Base-by-base conservation (phyloP, 2,113 vertebrate genomes). In the Vulpes ferrilata region DNA sequence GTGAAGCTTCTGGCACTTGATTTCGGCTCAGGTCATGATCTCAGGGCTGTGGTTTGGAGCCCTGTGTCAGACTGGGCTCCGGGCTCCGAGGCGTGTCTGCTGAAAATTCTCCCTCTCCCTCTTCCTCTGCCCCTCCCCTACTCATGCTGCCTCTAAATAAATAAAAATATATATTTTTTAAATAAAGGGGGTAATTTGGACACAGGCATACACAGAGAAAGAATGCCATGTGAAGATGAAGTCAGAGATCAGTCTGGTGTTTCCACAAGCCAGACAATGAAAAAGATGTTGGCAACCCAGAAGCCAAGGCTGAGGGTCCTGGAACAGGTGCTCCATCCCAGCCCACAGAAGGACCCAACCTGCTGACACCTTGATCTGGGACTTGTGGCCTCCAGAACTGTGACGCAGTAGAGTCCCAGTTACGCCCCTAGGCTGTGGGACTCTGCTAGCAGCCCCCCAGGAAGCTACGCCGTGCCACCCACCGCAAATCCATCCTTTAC, bases 201-300 rank as follows among this genome's bases (percentile, higher is more conserved):
- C 78, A 30, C 22, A 22, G 30, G 48, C 7, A 22, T 0, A 5
- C 25, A 25, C 23, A 32, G 12, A 30, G 10, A 30, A 7, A n/a
- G 43, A 73, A 73, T 0, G 0, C 43, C 55, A 9, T 3, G 0
- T 10, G 17, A 57, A 81, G 81, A 17, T 3, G 3, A 20, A 57
- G 62, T 62, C 43, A 22, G 57, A 64, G 48, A 17, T 11, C 2
- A 1, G 35, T 62, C 2, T 11, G 64, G 11, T 7, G 23, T 25
- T 48, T 38, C 65, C 13, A 53, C 32, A 16, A 82, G 76, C 76
- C 32, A 30, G 2, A 48, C 7, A 0, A 16, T 48, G 64, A 76
- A 17, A 17, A 5, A 48, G 20, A 0, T 2, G 16, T 19, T 5
- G 11, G 79, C 17, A n/a, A 0, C 11, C 7, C 57, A 7, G 55